Conservation (phyloP, 1,140 invertebrate species). For the Pomacea maculata region DNA sequence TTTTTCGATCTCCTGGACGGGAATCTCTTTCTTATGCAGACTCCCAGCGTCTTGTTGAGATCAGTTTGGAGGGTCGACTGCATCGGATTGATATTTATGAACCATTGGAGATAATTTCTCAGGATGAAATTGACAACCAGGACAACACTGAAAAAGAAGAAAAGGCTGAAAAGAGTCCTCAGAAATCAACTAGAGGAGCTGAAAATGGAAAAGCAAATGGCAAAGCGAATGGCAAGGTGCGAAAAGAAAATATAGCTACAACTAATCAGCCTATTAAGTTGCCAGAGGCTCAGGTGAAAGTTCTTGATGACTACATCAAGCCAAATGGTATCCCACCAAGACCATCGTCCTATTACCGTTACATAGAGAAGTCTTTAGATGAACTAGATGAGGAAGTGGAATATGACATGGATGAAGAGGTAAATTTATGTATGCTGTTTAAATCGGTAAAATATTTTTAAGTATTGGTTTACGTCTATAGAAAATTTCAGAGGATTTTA, state of each 20-base stretch:
- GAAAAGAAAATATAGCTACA: conserved; percentile 49
- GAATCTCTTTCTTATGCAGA: conserved; percentile 78
- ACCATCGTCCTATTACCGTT: conserved; percentile 82
- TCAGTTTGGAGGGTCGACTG: conserved; percentile 79
- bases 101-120: conserved; percentile 65
- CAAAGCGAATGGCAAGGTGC: conserved; percentile 38
- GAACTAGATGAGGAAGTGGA: conserved; percentile 94
- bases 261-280: conserved; percentile 64
- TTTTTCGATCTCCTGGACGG: conserved; percentile 48
- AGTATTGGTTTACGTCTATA: too few species aligned
- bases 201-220: conserved; percentile 37
- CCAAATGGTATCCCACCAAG: conserved; percentile 82
- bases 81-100: conserved; percentile 69
- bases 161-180: conserved; percentile 58
- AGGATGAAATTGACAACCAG: conserved; percentile 64
- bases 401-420: conserved; percentile 97
- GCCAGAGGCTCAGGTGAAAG: conserved; percentile 84
- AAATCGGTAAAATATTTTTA: too few species aligned
- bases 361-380: conserved; percentile 94
- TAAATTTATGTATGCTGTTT: conserved; percentile 26
- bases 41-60: conserved; percentile 83
- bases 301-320: conserved; percentile 78
- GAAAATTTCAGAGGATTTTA: too few species aligned
- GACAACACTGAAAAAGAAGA: conserved; percentile 63
- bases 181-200: conserved; percentile 41